Percentiles rank a stretch among this genome's conserved stretches.
phyloP scores from a whole-genome alignment of 2,797 vertebrate species.

The Darevskia nairensis region DNA sequence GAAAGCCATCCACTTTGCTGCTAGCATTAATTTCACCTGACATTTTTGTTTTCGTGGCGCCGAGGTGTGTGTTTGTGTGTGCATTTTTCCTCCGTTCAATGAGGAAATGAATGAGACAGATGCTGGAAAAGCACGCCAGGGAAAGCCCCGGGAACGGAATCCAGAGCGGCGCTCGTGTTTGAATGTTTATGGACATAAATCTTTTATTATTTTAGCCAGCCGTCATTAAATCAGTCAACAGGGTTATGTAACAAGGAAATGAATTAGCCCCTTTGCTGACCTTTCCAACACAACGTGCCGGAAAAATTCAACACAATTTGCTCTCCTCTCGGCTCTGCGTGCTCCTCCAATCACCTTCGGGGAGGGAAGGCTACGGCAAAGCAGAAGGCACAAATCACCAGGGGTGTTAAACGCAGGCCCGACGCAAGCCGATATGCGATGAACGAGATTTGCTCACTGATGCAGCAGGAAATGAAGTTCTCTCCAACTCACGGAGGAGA shows the following conservation, averaged over 20 bases:
- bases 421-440: not conserved
- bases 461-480: not conserved
- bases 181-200: slow-evolving; percentile 55
- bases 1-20: accelerated
- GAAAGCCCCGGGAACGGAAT: slow-evolving; percentile 32
- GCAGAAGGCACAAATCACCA: not conserved
- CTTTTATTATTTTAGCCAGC: slow-evolving; percentile 51
- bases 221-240: slow-evolving; percentile 56
- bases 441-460: too few relatives aligned
- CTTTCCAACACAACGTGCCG: slow-evolving; percentile 28
- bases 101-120: slow-evolving; percentile 48
- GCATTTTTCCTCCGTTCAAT: slow-evolving; percentile 3
- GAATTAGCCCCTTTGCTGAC: slow-evolving; percentile 23
- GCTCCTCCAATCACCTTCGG: accelerated
- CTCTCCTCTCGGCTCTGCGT: not conserved
- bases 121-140: slow-evolving; percentile 23
- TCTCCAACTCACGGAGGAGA: not conserved
- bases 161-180: not conserved
- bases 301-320: slow-evolving; percentile 37
- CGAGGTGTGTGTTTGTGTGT: not conserved
- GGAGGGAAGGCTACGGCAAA: not conserved
- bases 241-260: slow-evolving; percentile 52
- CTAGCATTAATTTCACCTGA: not conserved
- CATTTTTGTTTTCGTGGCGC: not conserved
- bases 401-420: not conserved